Evolutionary conservation across 2,888 invertebrate genomes (phyloP).

Genomic region (Autographa pulchrina): DNA sequence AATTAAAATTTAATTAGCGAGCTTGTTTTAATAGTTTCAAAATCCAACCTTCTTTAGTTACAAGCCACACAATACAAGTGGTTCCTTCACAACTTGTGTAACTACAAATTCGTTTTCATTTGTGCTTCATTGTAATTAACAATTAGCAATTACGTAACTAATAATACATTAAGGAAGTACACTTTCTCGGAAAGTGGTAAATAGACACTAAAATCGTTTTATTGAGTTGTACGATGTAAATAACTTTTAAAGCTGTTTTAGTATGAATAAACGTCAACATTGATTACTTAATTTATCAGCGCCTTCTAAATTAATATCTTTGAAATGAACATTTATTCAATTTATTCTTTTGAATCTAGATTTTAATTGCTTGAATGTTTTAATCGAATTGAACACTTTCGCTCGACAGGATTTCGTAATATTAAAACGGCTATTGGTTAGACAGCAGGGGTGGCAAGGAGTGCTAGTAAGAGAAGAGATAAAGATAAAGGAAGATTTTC

Average conservation of each 20-base stretch:
- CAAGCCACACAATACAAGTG: slow-evolving; percentile 19
- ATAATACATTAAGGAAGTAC: slow-evolving; percentile 14
- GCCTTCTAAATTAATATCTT: not conserved
- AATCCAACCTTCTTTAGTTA: slow-evolving; percentile 12
- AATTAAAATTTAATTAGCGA: slow-evolving; percentile 70
- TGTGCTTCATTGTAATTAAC: slow-evolving; percentile 18
- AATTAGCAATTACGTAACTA: slow-evolving; percentile 11
- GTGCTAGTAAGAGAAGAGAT: not conserved
- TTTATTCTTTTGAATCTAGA: not conserved
- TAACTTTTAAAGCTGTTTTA: not conserved
- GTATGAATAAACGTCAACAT: not conserved
- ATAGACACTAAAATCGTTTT: not conserved
- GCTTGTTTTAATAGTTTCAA: slow-evolving; percentile 33
- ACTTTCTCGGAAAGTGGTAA: not conserved
- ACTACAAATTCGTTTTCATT: slow-evolving; percentile 25
- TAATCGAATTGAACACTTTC: not conserved
- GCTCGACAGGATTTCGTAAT: not conserved
- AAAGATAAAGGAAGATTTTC: too few species aligned
- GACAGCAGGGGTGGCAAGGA: not conserved
- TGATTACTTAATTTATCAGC: not conserved
- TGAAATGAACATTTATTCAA: not conserved
- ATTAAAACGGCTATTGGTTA: not conserved
- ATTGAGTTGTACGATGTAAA: not conserved
- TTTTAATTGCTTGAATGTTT: not conserved
- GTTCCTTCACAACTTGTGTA: slow-evolving; percentile 13